Evolutionary conservation across 2,888 invertebrate species (phyloP).

Genomic region (Archaeoteleia sp.): DNA sequence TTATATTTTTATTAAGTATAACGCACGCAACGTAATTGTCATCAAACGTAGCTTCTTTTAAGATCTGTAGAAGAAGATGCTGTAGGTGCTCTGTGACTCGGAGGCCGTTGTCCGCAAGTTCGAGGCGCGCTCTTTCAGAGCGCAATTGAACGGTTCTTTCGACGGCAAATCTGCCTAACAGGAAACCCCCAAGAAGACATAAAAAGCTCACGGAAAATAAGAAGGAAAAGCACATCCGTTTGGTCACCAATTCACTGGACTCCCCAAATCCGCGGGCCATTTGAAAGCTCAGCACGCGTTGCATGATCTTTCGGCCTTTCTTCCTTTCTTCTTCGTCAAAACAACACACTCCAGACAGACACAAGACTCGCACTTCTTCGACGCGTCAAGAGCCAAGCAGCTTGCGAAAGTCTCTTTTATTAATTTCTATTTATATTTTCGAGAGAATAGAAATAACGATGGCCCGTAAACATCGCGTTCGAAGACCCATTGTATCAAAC

Average conservation of each 20-base stretch:
- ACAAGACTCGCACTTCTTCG: background rate
- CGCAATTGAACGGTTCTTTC: conserved; percentile 68
- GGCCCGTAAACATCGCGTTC: conserved; percentile 10
- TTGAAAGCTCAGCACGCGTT: conserved; percentile 75
- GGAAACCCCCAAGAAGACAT: conserved; percentile 75
- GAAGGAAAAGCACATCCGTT: conserved; percentile 75
- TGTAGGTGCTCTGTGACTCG: conserved; percentile 60
- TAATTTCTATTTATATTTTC: conserved; percentile 43
- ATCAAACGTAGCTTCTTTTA: conserved; percentile 56
- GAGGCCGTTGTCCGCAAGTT: conserved; percentile 66
- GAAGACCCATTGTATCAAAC: too few relatives aligned
- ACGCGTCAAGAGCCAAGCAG: background rate
- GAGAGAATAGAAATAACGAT: conserved; percentile 38
- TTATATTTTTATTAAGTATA: background rate
- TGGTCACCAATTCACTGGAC: conserved; percentile 74
- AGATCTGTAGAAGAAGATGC: conserved; percentile 52
- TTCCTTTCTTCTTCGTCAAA: background rate
- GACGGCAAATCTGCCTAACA: conserved; percentile 75
- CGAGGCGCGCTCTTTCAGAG: conserved; percentile 62
- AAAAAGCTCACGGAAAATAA: conserved; percentile 75
- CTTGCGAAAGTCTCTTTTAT: conserved; percentile 26
- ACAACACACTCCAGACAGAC: background rate
- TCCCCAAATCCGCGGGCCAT: conserved; percentile 71
- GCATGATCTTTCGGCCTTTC: conserved; percentile 62
- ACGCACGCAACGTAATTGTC: conserved; percentile 25